Percentiles rank a stretch among this genome's conserved stretches.
phyloP scores from a whole-genome alignment of 2,113 vertebrate species.

The Plectropomus leopardus region DNA sequence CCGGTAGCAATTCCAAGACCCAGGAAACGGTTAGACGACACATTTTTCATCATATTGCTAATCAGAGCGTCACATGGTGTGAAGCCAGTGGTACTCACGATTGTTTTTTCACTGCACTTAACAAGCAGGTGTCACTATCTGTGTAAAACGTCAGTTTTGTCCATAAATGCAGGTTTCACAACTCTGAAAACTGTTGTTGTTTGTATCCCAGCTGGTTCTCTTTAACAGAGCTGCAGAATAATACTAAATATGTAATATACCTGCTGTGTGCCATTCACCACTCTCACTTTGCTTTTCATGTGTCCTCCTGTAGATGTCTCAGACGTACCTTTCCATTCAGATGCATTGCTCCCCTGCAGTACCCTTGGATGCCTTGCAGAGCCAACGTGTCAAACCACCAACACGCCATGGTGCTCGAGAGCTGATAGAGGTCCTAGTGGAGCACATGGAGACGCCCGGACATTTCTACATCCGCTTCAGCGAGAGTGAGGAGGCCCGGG shows the following conservation, averaged over 20 bases:
- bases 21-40: conserved; percentile 53
- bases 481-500: conserved; percentile 79
- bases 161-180: not conserved
- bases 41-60: not conserved
- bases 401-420: conserved; percentile 74
- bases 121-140: not conserved
- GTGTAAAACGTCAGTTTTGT: not conserved
- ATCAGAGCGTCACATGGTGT: too few relatives aligned
- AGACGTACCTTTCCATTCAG: conserved; percentile 58
- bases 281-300: not conserved
- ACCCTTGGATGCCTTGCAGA: conserved; percentile 89
- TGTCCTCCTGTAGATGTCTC: conserved; percentile 63
- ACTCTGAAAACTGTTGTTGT: not conserved
- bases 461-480: conserved; percentile 90
- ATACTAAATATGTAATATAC: too few relatives aligned
- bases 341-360: conserved; percentile 67
- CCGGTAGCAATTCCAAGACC: conserved; percentile 27
- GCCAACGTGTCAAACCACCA: conserved; percentile 85
- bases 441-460: conserved; percentile 87
- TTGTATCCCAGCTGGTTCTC: too few relatives aligned
- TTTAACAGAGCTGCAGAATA: too few relatives aligned
- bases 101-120: too few relatives aligned
- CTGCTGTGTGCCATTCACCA: not conserved
- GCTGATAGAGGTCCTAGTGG: conserved; percentile 88
- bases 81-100: too few relatives aligned